Percentiles rank a stretch among this genome's conserved stretches.
These are phyloP conservation scores for Pantherophis vulpinus DNA, from an alignment of 2,797 vertebrate genomes.

Conservation along the genomic window DNA sequence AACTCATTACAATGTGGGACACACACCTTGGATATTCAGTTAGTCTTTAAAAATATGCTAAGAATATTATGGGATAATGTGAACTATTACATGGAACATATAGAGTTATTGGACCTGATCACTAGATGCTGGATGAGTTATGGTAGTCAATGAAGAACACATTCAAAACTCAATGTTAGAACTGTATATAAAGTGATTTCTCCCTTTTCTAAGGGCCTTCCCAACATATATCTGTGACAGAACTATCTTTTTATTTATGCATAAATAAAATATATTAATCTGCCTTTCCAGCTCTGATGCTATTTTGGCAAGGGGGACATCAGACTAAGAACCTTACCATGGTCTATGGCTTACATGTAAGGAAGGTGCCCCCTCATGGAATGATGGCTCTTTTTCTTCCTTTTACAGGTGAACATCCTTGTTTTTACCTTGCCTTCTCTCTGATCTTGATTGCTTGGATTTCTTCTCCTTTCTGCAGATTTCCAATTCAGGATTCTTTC, in stretches of 20 bases:
- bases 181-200: neutral
- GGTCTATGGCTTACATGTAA: neutral
- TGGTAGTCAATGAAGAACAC: neutral
- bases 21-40: neutral
- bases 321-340: neutral
- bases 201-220: neutral
- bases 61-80: neutral
- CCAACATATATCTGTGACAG: neutral
- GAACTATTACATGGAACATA: neutral
- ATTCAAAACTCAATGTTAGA: neutral
- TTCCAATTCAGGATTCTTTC: neutral
- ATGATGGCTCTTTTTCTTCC: neutral
- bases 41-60: neutral
- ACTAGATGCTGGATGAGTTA: neutral
- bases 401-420: neutral
- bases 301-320: neutral
- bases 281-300: neutral
- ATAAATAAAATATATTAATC: neutral
- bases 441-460: neutral
- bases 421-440: neutral
- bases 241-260: neutral
- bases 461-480: neutral
- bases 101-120: neutral
- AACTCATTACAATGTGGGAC: neutral
- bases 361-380: neutral